Evolutionary conservation across 1,140 invertebrate genomes (phyloP).

Genomic region (Pantala flavescens): DNA sequence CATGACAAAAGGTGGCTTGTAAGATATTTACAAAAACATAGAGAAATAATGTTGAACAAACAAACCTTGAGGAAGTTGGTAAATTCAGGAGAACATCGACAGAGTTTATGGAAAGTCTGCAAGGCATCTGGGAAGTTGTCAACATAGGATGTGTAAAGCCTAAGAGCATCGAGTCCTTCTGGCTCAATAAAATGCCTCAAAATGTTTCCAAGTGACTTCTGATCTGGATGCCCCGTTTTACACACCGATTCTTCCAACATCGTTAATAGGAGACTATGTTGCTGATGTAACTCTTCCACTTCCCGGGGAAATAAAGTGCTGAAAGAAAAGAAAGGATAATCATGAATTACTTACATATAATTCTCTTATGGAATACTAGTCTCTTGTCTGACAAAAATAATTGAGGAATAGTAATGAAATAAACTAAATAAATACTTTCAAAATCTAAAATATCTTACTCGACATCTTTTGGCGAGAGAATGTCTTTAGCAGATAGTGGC

Average conservation of each 20-base stretch:
- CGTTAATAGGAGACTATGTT: slow-evolving; percentile 33
- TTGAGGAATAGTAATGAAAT: not conserved
- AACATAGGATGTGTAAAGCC: slow-evolving; percentile 31
- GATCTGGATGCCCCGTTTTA: slow-evolving; percentile 28
- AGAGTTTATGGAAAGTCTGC: slow-evolving; percentile 32
- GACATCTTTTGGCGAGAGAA: slow-evolving; percentile 30
- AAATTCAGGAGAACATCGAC: slow-evolving; percentile 27
- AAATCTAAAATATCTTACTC: slow-evolving; percentile 22
- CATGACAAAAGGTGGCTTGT: no score
- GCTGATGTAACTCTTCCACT: slow-evolving; percentile 32
- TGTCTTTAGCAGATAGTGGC: slow-evolving; percentile 30
- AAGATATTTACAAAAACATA: no score
- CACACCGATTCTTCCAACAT: slow-evolving; percentile 32
- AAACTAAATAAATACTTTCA: no score
- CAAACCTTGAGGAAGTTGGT: slow-evolving; percentile 32
- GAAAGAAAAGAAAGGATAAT: not conserved
- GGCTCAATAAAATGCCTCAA: slow-evolving; percentile 28
- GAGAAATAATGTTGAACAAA: not conserved
- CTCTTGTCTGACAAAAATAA: not conserved
- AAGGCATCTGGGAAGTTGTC: slow-evolving; percentile 33
- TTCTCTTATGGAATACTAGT: not conserved
- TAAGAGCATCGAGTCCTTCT: slow-evolving; percentile 28
- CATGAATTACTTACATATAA: not conserved
- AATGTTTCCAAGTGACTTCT: slow-evolving; percentile 28
- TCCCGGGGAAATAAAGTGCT: slow-evolving; percentile 34